These are phyloP conservation scores for Tamias sibiricus DNA, from an alignment of 2,113 vertebrate species.

Conservation along the genomic window DNA sequence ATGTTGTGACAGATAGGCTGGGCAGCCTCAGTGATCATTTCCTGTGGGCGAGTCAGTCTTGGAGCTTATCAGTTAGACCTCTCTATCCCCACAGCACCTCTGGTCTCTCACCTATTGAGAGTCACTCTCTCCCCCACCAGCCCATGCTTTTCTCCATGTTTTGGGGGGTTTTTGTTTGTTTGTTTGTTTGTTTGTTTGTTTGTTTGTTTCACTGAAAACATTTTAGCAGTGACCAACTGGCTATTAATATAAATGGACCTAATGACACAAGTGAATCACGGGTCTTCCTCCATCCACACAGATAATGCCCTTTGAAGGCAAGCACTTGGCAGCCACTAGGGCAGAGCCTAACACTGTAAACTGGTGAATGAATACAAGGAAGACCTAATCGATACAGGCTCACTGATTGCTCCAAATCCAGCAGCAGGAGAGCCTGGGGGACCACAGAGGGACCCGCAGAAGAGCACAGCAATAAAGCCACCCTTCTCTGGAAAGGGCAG, in stretches of 20 bases:
- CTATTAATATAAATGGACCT: neutral
- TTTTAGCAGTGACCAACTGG: neutral
- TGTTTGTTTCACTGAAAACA: neutral
- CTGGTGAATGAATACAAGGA: neutral
- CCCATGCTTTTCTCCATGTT: neutral
- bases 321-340: neutral
- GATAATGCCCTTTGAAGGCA: neutral
- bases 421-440: neutral
- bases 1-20: neutral
- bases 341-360: neutral
- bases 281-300: neutral
- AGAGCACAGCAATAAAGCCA: neutral
- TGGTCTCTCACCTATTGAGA: neutral
- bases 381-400: neutral
- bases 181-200: neutral
- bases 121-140: neutral
- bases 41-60: neutral
- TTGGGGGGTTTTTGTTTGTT: no score
- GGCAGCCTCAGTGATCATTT: constrained; percentile 18
- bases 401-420: neutral
- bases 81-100: neutral
- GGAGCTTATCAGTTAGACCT: neutral
- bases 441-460: neutral
- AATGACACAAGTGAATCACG: neutral
- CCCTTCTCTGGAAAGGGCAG: neutral